Evolutionary conservation across 2,888 invertebrate genomes (phyloP).

Genomic region (Melanophora roralis): DNA sequence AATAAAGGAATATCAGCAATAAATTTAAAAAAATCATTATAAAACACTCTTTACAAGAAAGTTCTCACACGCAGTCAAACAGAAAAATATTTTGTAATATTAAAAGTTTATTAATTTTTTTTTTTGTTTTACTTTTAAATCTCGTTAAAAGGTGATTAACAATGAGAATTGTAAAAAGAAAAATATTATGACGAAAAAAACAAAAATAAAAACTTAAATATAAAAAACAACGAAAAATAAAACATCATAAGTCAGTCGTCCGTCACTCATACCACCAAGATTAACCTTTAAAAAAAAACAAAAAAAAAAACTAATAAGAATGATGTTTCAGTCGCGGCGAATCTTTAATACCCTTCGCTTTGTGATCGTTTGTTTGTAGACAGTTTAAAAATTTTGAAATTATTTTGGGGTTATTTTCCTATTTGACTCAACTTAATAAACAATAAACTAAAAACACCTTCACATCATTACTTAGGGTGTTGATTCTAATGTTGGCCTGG

Average conservation of each 20-base stretch:
- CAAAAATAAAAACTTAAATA: too few species aligned
- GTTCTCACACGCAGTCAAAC: background rate
- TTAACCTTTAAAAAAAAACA: too few species aligned
- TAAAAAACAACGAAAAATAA: constrained; percentile 14
- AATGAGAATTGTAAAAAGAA: constrained; percentile 28
- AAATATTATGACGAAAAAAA: constrained; percentile 2
- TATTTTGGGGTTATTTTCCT: too few species aligned
- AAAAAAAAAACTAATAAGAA: too few species aligned
- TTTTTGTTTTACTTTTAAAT: constrained; percentile 11
- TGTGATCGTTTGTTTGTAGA: too few species aligned
- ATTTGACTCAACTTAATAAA: too few species aligned
- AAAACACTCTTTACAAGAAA: background rate
- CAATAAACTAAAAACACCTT: too few species aligned
- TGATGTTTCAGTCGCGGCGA: too few species aligned
- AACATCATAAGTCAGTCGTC: constrained; percentile 9
- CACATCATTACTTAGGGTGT: too few species aligned
- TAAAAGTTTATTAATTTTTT: background rate
- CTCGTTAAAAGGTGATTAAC: constrained; percentile 4
- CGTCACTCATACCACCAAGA: constrained; percentile 18
- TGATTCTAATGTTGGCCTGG: too few species aligned
- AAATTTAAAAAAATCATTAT: background rate
- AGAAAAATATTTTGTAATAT: background rate
- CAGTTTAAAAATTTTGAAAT: too few species aligned
- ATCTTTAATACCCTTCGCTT: too few species aligned
- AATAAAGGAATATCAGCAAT: background rate